Conservation (phyloP, 2,888 invertebrate genomes). For the Thera obeliscata region DNA sequence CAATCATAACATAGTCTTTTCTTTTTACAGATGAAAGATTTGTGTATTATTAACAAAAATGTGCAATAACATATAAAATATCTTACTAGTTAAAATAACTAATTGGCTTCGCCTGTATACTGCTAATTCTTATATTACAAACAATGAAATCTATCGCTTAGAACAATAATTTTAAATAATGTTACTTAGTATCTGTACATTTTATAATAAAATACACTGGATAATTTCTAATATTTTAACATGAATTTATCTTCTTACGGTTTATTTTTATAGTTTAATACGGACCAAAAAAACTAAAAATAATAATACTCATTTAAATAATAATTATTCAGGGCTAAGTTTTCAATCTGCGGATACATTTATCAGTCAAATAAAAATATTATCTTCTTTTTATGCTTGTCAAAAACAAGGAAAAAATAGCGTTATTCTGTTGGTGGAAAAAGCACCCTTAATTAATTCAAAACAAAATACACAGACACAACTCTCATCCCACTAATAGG, state of each 20-base stretch:
- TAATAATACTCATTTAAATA: no score
- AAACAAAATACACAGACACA: no score
- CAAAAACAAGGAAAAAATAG: no score
- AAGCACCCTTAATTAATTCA: no score
- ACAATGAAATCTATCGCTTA: slow-evolving; percentile 59
- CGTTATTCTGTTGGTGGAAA: no score
- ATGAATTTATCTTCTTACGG: slow-evolving; percentile 4
- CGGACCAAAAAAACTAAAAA: no score
- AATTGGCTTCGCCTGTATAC: slow-evolving; percentile 59
- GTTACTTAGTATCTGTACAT: slow-evolving; percentile 57
- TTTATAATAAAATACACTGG: slow-evolving; percentile 59
- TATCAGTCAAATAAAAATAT: no score
- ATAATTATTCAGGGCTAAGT: no score
- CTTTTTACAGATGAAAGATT: slow-evolving; percentile 63
- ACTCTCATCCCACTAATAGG: no score
- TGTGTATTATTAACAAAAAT: slow-evolving; percentile 61
- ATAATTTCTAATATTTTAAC: slow-evolving; percentile 14
- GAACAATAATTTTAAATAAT: slow-evolving; percentile 49
- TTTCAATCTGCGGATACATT: no score
- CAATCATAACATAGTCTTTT: slow-evolving; percentile 67
- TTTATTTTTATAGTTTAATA: background rate
- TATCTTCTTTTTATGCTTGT: no score
- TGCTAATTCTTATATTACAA: slow-evolving; percentile 56
- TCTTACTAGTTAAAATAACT: slow-evolving; percentile 35
- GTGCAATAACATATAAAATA: slow-evolving; percentile 64